Percentiles rank a stretch among this genome's conserved stretches.
Evolutionary conservation across 1,140 invertebrate genomes (phyloP).

Genomic region (Drosophila setifemur): DNA sequence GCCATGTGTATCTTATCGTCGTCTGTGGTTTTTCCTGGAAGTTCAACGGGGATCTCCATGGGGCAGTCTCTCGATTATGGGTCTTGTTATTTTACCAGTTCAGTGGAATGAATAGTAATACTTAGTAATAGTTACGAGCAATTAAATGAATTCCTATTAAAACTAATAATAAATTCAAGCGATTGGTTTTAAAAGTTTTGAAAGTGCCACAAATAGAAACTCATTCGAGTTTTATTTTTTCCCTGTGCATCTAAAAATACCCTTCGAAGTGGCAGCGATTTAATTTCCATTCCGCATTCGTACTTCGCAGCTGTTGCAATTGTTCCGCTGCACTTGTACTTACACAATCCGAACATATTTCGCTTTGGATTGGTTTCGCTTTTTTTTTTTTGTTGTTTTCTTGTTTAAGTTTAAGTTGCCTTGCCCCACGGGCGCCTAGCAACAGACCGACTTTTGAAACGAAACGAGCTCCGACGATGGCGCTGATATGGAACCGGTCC

Average conservation of each 20-base stretch:
- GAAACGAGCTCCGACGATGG: slow-evolving; percentile 16
- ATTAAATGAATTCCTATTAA: too few species aligned
- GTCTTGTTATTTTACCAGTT: too few species aligned
- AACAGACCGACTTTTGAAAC: slow-evolving; percentile 43
- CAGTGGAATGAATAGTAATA: too few species aligned
- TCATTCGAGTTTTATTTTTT: too few species aligned
- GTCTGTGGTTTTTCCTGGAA: slow-evolving; percentile 24
- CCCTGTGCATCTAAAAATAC: slow-evolving; percentile 42
- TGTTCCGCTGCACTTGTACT: slow-evolving; percentile 37
- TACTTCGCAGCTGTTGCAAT: slow-evolving; percentile 47
- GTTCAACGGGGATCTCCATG: slow-evolving; percentile 10
- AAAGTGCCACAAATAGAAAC: too few species aligned
- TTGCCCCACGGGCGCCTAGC: slow-evolving; percentile 50
- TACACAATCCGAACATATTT: slow-evolving; percentile 23
- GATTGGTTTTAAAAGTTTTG: too few species aligned
- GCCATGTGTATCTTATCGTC: slow-evolving; percentile 22
- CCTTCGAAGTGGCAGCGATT: slow-evolving; percentile 26
- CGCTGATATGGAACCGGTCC: slow-evolving; percentile 69
- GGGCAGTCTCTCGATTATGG: slow-evolving; percentile 14
- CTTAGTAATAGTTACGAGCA: too few species aligned
- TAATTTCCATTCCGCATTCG: slow-evolving; percentile 24
- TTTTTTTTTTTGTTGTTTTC: slow-evolving; percentile 21
- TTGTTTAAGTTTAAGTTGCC: slow-evolving; percentile 39
- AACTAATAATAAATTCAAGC: too few species aligned
- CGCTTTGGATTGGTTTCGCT: slow-evolving; percentile 18